These are phyloP conservation scores for Fopius arisanus DNA, from an alignment of 1,140 invertebrate genomes.

Conservation along the genomic window DNA sequence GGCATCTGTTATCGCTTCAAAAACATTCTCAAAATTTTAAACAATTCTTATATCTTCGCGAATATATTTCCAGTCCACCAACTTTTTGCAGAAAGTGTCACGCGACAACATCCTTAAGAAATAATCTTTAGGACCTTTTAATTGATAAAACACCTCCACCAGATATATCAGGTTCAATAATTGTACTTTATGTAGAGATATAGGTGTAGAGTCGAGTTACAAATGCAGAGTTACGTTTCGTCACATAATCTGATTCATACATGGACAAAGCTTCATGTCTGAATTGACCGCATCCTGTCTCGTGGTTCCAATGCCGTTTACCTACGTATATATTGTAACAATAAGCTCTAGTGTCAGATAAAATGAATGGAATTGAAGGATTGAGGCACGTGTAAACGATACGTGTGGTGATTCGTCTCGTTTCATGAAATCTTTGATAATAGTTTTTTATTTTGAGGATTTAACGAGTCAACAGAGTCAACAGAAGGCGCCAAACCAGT, in stretches of 20 bases:
- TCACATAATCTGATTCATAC: constrained; percentile 58
- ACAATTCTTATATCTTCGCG: too few relatives aligned
- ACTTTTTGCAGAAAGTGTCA: too few relatives aligned
- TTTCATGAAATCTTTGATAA: background rate
- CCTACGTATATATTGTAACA: background rate
- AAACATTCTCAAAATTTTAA: too few relatives aligned
- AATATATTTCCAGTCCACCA: too few relatives aligned
- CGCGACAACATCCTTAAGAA: too few relatives aligned
- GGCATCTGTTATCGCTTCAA: too few relatives aligned
- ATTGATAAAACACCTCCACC: background rate
- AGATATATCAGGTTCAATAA: background rate
- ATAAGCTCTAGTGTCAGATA: constrained; percentile 1
- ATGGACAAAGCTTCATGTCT: constrained; percentile 49
- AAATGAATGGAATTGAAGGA: background rate
- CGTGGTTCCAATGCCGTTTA: background rate
- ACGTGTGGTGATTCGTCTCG: background rate
- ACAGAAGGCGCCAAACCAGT: background rate
- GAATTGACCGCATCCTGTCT: constrained; percentile 63
- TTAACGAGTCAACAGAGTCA: background rate
- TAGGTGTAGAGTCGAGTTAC: background rate
- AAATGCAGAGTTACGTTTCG: background rate
- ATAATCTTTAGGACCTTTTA: background rate
- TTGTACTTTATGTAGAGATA: constrained; percentile 6
- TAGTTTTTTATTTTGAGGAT: background rate
- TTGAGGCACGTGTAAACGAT: background rate